These are phyloP conservation scores for Stercorarius parasiticus DNA, from an alignment of 2,113 vertebrate genomes.

Conservation along the genomic window DNA sequence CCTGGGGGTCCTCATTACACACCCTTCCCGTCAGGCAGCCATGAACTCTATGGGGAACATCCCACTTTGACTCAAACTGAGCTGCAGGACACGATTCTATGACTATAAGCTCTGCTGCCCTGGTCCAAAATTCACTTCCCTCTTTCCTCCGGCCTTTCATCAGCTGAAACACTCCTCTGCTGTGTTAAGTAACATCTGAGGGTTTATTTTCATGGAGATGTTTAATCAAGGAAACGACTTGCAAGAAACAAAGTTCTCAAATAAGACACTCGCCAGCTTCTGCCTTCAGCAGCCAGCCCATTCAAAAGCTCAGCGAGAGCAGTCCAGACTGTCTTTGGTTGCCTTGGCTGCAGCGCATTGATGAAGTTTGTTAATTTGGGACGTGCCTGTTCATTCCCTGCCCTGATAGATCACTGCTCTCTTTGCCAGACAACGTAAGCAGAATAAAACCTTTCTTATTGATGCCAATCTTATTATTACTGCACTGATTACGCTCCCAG, in stretches of 20 bases:
- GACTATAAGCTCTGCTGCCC: background rate
- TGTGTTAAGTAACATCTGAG: background rate
- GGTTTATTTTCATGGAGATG: background rate
- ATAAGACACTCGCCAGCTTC: background rate
- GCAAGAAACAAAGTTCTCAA: background rate
- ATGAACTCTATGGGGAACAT: fast-evolving
- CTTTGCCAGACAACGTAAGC: conserved; percentile 27
- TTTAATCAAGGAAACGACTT: background rate
- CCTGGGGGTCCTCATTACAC: background rate
- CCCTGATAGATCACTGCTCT: conserved; percentile 1
- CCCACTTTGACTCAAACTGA: background rate
- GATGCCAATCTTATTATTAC: conserved; percentile 43
- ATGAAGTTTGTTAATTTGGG: conserved; percentile 51
- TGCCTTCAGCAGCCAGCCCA: background rate
- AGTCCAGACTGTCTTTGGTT: background rate
- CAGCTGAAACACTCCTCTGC: background rate
- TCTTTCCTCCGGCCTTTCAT: background rate
- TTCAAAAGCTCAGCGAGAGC: background rate
- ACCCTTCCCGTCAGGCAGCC: background rate
- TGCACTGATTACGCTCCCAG: conserved; percentile 16
- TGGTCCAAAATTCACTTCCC: background rate
- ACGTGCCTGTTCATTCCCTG: conserved; percentile 21
- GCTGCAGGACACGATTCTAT: background rate
- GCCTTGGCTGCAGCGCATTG: background rate
- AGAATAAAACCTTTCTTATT: conserved; percentile 27